A percentile compares a stretch with the other conserved stretches of the same genome.
Evolutionary conservation across 2,797 vertebrate species (phyloP).

Genomic region (Crocidura indochinensis): DNA sequence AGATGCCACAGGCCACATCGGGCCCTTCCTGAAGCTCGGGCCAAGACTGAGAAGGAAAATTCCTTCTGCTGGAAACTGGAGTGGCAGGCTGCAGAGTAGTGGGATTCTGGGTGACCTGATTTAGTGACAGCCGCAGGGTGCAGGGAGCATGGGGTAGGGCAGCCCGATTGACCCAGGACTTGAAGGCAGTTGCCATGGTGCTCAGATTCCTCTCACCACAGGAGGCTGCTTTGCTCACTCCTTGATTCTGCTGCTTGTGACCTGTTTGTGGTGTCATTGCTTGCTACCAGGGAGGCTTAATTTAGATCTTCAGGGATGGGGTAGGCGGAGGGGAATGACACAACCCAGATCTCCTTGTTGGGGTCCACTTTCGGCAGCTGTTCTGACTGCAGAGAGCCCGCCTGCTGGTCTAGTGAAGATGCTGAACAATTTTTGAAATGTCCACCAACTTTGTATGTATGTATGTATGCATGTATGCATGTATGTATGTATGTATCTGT

Average conservation of each 20-base stretch:
- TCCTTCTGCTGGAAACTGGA: slow-evolving; percentile 63
- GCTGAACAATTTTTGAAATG: no score
- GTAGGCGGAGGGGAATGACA: neutral
- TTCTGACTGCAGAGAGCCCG: neutral
- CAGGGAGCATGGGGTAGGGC: slow-evolving; percentile 9
- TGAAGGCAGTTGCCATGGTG: slow-evolving; percentile 72
- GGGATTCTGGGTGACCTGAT: slow-evolving; percentile 74
- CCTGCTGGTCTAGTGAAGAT: no score
- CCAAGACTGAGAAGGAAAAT: slow-evolving; percentile 12
- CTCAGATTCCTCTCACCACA: slow-evolving; percentile 6
- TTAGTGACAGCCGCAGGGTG: slow-evolving; percentile 69
- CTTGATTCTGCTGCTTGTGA: slow-evolving; percentile 66
- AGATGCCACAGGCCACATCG: neutral
- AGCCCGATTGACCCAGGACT: slow-evolving; percentile 51
- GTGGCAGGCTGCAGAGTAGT: slow-evolving; percentile 68
- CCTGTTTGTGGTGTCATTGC: slow-evolving; percentile 61
- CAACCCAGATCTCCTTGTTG: slow-evolving; percentile 14
- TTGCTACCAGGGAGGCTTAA: slow-evolving; percentile 50
- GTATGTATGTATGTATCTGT: no score
- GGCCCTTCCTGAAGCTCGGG: neutral
- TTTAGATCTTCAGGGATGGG: slow-evolving; percentile 51
- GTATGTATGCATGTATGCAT: no score
- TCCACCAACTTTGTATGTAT: no score
- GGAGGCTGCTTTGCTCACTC: slow-evolving; percentile 1
- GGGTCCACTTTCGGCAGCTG: neutral